phyloP scores from a whole-genome alignment of 2,888 invertebrate species.

The Ochropacha duplaris region DNA sequence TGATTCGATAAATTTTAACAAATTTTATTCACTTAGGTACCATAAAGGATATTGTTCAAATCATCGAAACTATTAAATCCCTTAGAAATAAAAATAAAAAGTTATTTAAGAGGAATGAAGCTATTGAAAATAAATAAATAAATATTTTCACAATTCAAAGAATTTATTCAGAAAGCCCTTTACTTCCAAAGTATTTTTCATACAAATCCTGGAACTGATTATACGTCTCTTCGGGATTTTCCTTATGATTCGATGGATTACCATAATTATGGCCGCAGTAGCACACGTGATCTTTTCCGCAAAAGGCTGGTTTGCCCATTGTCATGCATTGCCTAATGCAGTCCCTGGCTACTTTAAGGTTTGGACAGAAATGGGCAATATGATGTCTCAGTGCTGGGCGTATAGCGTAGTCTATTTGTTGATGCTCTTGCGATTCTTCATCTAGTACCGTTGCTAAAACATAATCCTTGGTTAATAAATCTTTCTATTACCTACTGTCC shows the following conservation, averaged over 20 bases:
- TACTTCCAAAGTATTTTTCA: slow-evolving; percentile 20
- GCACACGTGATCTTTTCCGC: slow-evolving; percentile 69
- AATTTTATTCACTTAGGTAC: too few relatives aligned
- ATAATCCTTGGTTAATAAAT: too few relatives aligned
- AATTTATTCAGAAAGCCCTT: background rate
- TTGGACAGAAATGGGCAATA: slow-evolving; percentile 72
- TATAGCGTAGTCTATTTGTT: background rate
- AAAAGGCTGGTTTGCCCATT: slow-evolving; percentile 64
- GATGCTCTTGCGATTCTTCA: background rate
- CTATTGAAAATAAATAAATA: too few relatives aligned
- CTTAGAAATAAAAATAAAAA: too few relatives aligned
- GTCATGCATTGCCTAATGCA: slow-evolving; percentile 64
- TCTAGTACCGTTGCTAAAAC: background rate
- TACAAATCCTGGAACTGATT: slow-evolving; percentile 13
- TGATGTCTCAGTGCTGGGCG: slow-evolving; percentile 57
- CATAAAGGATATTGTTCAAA: too few relatives aligned
- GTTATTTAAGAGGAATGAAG: too few relatives aligned
- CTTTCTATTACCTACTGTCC: too few relatives aligned
- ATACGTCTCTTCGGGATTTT: background rate
- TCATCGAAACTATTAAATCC: too few relatives aligned
- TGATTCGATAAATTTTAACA: too few relatives aligned
- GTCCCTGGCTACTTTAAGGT: slow-evolving; percentile 49
- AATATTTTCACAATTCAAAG: background rate
- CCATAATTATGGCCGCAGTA: slow-evolving; percentile 66
- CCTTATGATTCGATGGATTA: slow-evolving; percentile 13